Evolutionary conservation across 2,797 vertebrate species (phyloP).

Genomic region (Catharus ustulatus): DNA sequence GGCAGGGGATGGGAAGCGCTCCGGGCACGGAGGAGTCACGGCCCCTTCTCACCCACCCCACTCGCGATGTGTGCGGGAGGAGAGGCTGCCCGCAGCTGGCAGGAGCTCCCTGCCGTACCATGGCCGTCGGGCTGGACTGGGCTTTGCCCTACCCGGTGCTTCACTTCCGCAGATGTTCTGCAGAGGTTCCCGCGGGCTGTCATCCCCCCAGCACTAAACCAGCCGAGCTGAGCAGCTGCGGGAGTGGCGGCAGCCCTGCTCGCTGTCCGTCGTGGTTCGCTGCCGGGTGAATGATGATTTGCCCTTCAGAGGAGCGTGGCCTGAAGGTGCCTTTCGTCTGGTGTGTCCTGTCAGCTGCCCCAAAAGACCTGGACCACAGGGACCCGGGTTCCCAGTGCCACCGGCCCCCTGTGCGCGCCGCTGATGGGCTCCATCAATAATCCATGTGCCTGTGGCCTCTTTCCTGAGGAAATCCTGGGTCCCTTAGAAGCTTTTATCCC

Average conservation of each 20-base stretch:
- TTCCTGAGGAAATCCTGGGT: background rate
- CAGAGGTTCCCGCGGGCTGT: background rate
- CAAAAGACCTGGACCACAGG: background rate
- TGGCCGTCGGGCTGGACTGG: background rate
- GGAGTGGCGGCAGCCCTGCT: background rate
- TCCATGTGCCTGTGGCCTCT: background rate
- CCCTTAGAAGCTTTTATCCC: background rate
- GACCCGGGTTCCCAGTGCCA: rapidly evolving
- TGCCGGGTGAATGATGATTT: background rate
- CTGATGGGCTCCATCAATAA: background rate
- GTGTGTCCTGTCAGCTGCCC: background rate
- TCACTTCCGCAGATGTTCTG: background rate
- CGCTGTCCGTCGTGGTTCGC: background rate
- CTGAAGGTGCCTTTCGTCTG: background rate
- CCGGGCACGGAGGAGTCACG: background rate
- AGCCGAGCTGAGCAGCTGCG: background rate
- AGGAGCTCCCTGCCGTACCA: background rate
- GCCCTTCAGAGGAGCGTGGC: background rate
- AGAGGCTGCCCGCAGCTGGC: background rate
- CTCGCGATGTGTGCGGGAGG: background rate
- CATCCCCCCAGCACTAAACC: rapidly evolving
- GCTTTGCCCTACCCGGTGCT: background rate
- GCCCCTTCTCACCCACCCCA: background rate
- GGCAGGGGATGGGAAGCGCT: background rate
- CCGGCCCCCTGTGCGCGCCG: rapidly evolving